A percentile compares a stretch with the other conserved stretches of the same genome.
phyloP scores from a whole-genome alignment of 2,888 invertebrate genomes.

The Tenthredo distinguenda region DNA sequence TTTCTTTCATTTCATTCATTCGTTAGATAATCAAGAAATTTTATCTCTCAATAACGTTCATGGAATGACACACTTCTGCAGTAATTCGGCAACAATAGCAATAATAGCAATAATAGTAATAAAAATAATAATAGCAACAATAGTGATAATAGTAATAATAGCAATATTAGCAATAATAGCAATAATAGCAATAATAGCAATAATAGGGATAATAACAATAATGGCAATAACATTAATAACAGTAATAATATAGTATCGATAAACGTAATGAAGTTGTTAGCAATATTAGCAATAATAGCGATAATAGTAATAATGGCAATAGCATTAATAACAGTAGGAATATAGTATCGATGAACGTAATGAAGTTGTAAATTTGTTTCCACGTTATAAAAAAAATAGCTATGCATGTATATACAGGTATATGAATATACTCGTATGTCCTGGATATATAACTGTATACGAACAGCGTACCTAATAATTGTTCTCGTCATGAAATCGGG shows the following conservation, averaged over 20 bases:
- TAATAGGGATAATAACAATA: neutral
- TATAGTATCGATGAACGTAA: neutral
- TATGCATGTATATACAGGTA: neutral
- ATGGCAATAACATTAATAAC: neutral
- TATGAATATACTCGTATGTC: no score
- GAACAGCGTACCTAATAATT: neutral
- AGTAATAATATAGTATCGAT: neutral
- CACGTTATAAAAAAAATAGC: no score
- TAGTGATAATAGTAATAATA: neutral
- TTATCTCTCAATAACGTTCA: neutral
- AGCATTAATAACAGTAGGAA: neutral
- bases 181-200: neutral
- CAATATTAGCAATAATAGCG: neutral
- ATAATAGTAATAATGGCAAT: neutral
- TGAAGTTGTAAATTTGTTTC: no score
- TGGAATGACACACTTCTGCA: neutral
- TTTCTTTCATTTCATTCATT: neutral
- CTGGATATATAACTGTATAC: neutral
- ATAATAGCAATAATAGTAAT: neutral
- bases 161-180: neutral
- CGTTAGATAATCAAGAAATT: neutral
- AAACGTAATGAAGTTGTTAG: neutral
- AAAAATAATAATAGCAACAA: neutral
- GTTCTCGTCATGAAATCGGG: neutral
- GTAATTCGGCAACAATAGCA: neutral